Percentiles rank a stretch among this genome's conserved stretches.
These are phyloP conservation scores for Prunella fulvescens DNA, from an alignment of 2,113 vertebrate genomes.

Conservation along the genomic window DNA sequence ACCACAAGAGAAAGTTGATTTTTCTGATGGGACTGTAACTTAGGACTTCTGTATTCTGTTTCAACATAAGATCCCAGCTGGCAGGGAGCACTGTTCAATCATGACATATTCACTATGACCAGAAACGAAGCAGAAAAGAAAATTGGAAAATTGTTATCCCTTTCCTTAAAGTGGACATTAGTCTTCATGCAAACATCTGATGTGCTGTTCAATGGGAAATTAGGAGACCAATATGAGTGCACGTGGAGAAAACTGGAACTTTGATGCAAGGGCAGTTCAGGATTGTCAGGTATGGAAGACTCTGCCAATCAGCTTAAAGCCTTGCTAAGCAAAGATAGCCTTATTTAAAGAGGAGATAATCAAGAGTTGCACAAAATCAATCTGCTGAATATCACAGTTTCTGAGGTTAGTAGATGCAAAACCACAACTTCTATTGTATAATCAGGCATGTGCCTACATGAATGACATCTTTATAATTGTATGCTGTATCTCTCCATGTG, in stretches of 20 bases:
- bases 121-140: not conserved
- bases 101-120: not conserved
- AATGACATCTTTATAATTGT: conserved; percentile 24
- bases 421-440: conserved; percentile 8
- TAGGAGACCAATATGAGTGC: not conserved
- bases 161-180: not conserved
- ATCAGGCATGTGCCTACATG: not conserved
- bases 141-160: not conserved
- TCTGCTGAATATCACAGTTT: not conserved
- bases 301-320: not conserved
- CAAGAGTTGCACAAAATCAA: not conserved
- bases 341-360: not conserved
- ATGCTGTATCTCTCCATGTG: not conserved
- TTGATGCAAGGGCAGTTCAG: not conserved
- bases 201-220: not conserved
- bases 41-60: not conserved
- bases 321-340: not conserved
- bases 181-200: not conserved
- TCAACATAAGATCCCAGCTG: not conserved
- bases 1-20: not conserved
- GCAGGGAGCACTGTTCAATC: not conserved
- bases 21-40: not conserved
- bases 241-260: not conserved
- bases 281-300: not conserved
- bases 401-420: not conserved